Evolutionary conservation across 2,797 vertebrate genomes (phyloP).

Genomic region (Melanotaenia boesemani): DNA sequence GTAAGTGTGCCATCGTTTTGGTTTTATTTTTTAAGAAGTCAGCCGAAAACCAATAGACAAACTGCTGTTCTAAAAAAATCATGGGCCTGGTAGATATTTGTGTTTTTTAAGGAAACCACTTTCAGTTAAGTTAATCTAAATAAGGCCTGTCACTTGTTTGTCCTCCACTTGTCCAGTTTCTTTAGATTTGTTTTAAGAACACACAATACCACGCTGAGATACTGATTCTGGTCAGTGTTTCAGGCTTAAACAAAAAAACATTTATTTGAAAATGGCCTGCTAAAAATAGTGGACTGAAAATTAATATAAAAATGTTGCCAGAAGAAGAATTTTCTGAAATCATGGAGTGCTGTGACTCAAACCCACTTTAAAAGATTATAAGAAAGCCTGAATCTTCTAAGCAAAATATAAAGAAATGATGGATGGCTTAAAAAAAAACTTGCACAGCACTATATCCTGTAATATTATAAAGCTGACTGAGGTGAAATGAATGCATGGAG

Average conservation of each 20-base stretch:
- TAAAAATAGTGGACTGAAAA: background rate
- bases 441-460: no score
- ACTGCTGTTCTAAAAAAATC: background rate
- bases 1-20: accelerated
- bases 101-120: no score
- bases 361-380: background rate
- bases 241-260: no score
- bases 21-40: background rate
- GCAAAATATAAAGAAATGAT: background rate
- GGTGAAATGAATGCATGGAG: slow-evolving; percentile 30
- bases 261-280: background rate
- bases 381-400: background rate
- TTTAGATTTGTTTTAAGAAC: background rate
- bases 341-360: background rate
- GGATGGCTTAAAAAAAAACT: no score
- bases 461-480: background rate
- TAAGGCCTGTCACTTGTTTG: no score
- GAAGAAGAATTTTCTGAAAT: no score
- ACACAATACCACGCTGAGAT: no score
- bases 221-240: no score
- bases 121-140: no score
- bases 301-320: background rate
- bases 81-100: no score
- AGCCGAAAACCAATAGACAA: background rate
- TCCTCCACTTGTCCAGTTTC: no score